Evolutionary conservation across 2,888 invertebrate species (phyloP).

Genomic region (Cordylochernes scorpioides): DNA sequence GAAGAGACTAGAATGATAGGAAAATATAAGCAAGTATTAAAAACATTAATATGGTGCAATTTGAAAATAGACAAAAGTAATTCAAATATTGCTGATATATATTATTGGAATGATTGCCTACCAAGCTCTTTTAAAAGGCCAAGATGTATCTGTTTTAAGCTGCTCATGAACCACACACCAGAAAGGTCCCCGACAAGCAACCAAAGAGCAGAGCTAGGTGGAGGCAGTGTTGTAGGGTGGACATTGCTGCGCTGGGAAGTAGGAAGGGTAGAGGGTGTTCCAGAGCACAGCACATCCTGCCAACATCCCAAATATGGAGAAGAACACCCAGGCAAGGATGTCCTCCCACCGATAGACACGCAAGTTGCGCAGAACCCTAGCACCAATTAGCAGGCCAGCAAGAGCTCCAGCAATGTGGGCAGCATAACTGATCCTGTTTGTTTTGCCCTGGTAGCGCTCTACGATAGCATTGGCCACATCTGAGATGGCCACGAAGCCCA

Average conservation of each 20-base stretch:
- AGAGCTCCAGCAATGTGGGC: conserved; percentile 77
- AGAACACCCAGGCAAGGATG: conserved; percentile 42
- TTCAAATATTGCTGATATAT: too few species aligned
- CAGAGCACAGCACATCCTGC: conserved; percentile 46
- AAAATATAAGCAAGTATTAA: too few species aligned
- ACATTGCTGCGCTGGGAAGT: conserved; percentile 16
- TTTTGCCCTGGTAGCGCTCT: conserved; percentile 42
- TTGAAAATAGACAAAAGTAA: too few species aligned
- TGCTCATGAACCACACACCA: too few species aligned
- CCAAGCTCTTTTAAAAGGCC: too few species aligned
- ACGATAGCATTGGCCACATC: conserved; percentile 78
- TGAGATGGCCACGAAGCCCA: conserved; percentile 46
- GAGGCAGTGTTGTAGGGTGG: too few species aligned
- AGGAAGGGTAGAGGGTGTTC: conserved; percentile 30
- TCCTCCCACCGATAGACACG: conserved; percentile 52
- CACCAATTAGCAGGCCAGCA: conserved; percentile 55
- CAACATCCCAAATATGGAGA: conserved; percentile 34
- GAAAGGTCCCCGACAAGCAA: too few species aligned
- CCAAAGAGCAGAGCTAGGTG: too few species aligned
- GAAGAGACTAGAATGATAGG: too few species aligned
- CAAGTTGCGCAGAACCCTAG: conserved; percentile 52
- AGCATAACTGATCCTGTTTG: conserved; percentile 38
- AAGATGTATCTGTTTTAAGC: too few species aligned
- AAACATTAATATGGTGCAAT: too few species aligned
- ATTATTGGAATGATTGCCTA: too few species aligned